Evolutionary conservation across 2,113 vertebrate genomes (phyloP).

Genomic region (Sterrhoptilus dennistouni): DNA sequence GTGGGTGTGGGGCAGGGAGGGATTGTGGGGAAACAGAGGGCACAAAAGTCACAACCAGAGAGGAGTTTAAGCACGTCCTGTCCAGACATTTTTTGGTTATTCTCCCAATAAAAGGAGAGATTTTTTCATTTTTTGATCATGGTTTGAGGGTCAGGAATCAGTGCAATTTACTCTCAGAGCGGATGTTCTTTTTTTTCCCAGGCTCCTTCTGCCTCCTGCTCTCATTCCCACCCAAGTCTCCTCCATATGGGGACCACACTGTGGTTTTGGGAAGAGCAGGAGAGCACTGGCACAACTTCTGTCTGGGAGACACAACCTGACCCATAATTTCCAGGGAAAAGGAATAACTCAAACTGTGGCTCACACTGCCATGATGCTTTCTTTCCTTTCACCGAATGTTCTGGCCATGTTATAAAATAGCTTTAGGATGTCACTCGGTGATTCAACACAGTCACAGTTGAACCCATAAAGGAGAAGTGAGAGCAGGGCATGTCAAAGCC

Average conservation of each 20-base stretch:
- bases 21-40: not conserved
- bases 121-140: not conserved
- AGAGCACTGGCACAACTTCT: not conserved
- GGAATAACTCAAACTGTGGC: not conserved
- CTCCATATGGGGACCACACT: accelerated
- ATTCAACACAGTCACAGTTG: not conserved
- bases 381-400: not conserved
- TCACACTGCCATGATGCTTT: not conserved
- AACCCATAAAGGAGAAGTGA: not conserved
- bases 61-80: not conserved
- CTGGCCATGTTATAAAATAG: not conserved
- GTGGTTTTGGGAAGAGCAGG: not conserved
- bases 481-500: not conserved
- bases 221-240: not conserved
- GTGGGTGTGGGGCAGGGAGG: not conserved
- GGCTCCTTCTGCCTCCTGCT: not conserved
- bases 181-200: not conserved
- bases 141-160: not conserved
- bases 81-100: not conserved
- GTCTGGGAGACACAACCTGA: not conserved
- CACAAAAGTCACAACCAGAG: not conserved
- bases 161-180: not conserved
- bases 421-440: not conserved
- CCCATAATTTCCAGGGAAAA: not conserved
- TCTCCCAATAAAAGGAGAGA: not conserved